Base-by-base conservation (phyloP, 2,113 vertebrate genomes). In the Eulemur rufifrons region DNA sequence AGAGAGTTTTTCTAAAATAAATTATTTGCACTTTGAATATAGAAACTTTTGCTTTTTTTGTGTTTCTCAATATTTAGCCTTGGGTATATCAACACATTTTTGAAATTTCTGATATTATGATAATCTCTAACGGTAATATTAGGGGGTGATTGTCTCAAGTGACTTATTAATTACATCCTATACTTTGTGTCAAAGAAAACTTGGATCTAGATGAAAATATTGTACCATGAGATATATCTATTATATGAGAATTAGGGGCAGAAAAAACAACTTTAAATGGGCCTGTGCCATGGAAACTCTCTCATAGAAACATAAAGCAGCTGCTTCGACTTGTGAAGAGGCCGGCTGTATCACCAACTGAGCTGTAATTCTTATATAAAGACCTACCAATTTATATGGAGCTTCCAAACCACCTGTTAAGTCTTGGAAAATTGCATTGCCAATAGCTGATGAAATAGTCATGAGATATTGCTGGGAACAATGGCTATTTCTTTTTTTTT, bases 361-460 rank as follows among this genome's bases (percentile, higher is more conserved):
- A 95, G 27, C 32, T 5, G 0, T 86, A 83, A 94, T 85, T 97
- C 61, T 68, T 69, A 89, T 59, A 95, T 27, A 25, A 37, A 91
- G 52, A 81, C 34, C 23, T 89, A 82, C 92, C 89, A 1, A 87
- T 93, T 96, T 96, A 83, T 87, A 87, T 88, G 14, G 27, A 42
- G 10, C 95, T 97, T 96, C 69, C 81, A 91, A 95, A 68, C 52
- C 54, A 95, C 64, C 64, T 95, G 85, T 83, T 54, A 97, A 95
- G 54, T 76, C 93, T 89, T 47, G 25, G 39, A 95, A 97, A 98
- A 96, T 83, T 89, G 39, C 25, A 42, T n/a, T 91, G 98, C 96
- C 68, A 94, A 96, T 77, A 92, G 73, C 34, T 88, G 96, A 95
- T 96, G 91, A 91, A 95, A 92, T 95, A 91, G 95, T 87, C 97